phyloP scores from a whole-genome alignment of 2,797 vertebrate species.

The Sebastes nivosus region DNA sequence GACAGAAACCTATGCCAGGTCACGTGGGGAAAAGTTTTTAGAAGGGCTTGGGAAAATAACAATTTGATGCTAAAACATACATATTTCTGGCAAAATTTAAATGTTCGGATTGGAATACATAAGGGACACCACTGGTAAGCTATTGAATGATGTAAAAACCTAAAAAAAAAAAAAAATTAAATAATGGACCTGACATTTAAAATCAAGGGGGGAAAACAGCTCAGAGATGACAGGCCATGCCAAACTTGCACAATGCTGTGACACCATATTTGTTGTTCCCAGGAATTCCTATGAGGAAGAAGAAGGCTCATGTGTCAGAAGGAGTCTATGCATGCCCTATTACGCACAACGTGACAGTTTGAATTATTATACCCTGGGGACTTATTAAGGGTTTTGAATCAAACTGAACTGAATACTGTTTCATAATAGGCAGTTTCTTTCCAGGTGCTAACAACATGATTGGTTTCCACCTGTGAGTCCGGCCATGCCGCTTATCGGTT shows the following conservation, averaged over 20 bases:
- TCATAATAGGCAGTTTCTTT: not conserved
- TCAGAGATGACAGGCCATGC: not conserved
- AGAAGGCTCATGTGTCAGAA: not conserved
- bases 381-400: not conserved
- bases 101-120: too few species aligned
- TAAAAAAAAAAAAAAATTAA: too few species aligned
- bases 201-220: not conserved
- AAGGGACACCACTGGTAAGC: too few species aligned
- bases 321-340: not conserved
- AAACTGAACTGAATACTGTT: not conserved
- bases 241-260: not conserved
- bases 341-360: not conserved
- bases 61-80: too few species aligned
- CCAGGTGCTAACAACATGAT: not conserved
- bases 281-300: not conserved
- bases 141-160: too few species aligned
- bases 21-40: too few species aligned
- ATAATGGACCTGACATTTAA: not conserved
- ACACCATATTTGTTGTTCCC: not conserved
- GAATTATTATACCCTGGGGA: not conserved
- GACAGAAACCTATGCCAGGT: too few species aligned
- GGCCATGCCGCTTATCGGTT: not conserved
- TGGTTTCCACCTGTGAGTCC: not conserved
- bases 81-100: too few species aligned
- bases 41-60: too few species aligned